Conservation (phyloP, 2,888 invertebrate species). For the Trissoscelio sp. region DNA sequence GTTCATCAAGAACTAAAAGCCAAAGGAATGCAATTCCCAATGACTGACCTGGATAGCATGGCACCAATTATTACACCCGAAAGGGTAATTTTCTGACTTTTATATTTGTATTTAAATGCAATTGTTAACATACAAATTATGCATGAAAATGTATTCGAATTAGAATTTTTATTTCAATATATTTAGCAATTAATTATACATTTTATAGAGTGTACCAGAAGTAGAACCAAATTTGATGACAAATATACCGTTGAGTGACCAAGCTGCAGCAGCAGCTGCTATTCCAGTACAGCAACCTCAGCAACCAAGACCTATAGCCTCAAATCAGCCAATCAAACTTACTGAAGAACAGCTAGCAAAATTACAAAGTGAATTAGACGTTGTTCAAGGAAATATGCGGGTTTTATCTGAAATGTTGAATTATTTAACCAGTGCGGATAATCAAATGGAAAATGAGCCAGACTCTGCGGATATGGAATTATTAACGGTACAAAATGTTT, state of each 20-base stretch:
- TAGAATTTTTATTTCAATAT: no score
- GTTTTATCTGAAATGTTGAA: conserved; percentile 98
- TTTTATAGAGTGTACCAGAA: conserved; percentile 82
- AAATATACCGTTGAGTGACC: conserved; percentile 70
- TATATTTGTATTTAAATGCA: neutral
- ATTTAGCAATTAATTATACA: no score
- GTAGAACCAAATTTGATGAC: conserved; percentile 72
- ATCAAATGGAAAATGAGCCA: conserved; percentile 86
- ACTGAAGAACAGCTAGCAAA: conserved; percentile 94
- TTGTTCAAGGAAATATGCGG: conserved; percentile 96
- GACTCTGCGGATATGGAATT: conserved; percentile 94
- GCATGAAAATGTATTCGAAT: no score
- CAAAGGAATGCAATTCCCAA: conserved; percentile 99
- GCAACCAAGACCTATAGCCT: conserved; percentile 78
- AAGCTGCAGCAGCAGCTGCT: conserved; percentile 63
- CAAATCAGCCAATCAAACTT: conserved; percentile 83
- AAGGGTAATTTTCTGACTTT: conserved; percentile 86
- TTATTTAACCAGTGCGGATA: conserved; percentile 89
- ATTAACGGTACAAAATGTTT: conserved; percentile 86
- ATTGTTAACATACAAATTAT: no score
- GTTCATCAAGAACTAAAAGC: conserved; percentile 97
- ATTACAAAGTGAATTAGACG: conserved; percentile 94
- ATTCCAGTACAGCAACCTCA: conserved; percentile 75
- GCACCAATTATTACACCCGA: conserved; percentile 97
- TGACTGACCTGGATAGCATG: conserved; percentile 96